phyloP scores from a whole-genome alignment of 2,888 invertebrate species.

The Drosophila imparisetae region DNA sequence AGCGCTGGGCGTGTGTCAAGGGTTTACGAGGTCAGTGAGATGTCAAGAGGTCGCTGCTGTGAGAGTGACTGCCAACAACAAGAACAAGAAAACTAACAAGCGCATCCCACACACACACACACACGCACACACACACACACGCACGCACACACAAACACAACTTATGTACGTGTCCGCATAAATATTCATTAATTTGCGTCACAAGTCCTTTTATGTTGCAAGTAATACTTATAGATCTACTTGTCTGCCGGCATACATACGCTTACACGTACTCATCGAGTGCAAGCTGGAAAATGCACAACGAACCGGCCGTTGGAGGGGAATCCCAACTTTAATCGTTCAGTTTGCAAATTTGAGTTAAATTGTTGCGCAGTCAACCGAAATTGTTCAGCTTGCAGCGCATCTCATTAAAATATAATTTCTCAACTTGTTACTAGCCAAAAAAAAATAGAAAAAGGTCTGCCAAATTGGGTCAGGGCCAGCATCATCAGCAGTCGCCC shows the following conservation, averaged over 20 bases:
- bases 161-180: constrained; percentile 50
- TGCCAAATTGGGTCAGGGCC: constrained; percentile 68
- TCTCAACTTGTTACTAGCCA: constrained; percentile 47
- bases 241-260: background rate
- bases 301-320: background rate
- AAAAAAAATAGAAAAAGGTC: constrained; percentile 12
- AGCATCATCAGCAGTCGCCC: constrained; percentile 19
- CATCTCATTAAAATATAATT: constrained; percentile 75
- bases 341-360: constrained; percentile 22
- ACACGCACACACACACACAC: constrained; percentile 6
- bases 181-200: constrained; percentile 62
- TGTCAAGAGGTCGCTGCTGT: constrained; percentile 49
- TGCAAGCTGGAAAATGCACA: constrained; percentile 14
- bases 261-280: background rate
- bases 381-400: constrained; percentile 50
- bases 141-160: too few relatives aligned
- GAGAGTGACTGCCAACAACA: constrained; percentile 4
- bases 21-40: constrained; percentile 70
- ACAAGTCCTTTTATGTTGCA: constrained; percentile 21
- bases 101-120: constrained; percentile 23
- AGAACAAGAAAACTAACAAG: constrained; percentile 13
- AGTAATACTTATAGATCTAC: constrained; percentile 35
- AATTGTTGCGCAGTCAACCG: constrained; percentile 30
- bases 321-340: constrained; percentile 11
- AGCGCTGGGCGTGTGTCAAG: constrained; percentile 47